These are phyloP conservation scores for Oreonectes daqikongensis DNA, from an alignment of 2,797 vertebrate species.

Conservation along the genomic window DNA sequence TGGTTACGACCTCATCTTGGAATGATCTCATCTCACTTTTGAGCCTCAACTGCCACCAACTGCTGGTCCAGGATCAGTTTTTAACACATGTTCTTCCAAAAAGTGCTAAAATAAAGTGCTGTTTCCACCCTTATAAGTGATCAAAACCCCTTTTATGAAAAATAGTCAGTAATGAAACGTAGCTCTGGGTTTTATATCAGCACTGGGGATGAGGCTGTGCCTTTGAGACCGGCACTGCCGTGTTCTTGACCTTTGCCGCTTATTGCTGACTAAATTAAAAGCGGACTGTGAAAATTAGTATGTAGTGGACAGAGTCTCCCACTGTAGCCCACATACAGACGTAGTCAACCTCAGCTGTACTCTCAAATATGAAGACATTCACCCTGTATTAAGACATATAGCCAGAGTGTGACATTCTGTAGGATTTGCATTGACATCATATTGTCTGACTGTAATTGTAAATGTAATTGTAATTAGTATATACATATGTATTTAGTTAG, in stretches of 20 bases:
- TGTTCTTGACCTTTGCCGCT: conserved; percentile 40
- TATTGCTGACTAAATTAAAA: conserved; percentile 42
- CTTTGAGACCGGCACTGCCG: conserved; percentile 32
- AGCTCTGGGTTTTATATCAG: conserved; percentile 24
- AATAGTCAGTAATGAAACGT: conserved; percentile 22
- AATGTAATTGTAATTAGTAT: too few species aligned
- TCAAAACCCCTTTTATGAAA: conserved; percentile 5
- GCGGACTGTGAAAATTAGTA: conserved; percentile 28
- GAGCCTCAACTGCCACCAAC: not conserved
- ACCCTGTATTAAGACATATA: conserved; percentile 8
- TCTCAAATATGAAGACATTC: not conserved
- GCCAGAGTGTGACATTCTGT: not conserved
- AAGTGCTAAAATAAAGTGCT: conserved; percentile 5
- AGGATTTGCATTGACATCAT: conserved; percentile 10
- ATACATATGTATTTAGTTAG: too few species aligned
- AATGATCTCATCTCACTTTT: not conserved
- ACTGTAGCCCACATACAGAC: not conserved
- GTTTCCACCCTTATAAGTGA: conserved; percentile 23
- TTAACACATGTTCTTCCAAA: not conserved
- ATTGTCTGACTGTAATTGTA: not conserved
- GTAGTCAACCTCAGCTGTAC: not conserved
- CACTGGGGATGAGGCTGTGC: conserved; percentile 24
- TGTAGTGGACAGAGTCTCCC: conserved; percentile 2
- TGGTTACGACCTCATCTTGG: not conserved
- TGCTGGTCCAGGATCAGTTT: not conserved